Evolutionary conservation across 2,888 invertebrate genomes (phyloP).

Genomic region (Iselma pallidipennis): DNA sequence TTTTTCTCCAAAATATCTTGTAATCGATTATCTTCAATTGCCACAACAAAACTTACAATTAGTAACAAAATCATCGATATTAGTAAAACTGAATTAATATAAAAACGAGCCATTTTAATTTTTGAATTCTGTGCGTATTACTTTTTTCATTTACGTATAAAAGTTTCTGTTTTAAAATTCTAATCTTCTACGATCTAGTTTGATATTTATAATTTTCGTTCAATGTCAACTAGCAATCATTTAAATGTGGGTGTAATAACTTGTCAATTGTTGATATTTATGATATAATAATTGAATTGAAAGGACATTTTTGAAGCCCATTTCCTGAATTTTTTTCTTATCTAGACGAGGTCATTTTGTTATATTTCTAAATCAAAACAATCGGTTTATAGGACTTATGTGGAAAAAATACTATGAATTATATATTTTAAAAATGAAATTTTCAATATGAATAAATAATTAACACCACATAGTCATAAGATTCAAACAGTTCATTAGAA

Average conservation of each 20-base stretch:
- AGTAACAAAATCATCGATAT: neutral
- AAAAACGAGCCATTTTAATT: too few relatives aligned
- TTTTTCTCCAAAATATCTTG: neutral
- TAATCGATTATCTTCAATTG: neutral
- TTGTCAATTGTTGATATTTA: neutral
- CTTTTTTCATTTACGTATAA: neutral
- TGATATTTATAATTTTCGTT: neutral
- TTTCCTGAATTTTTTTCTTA: neutral
- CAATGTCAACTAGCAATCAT: neutral
- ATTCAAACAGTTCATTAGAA: too few relatives aligned
- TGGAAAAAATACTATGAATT: too few relatives aligned
- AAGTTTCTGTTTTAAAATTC: neutral
- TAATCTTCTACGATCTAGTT: neutral
- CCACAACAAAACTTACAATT: neutral
- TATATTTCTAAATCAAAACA: too few relatives aligned
- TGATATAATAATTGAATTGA: neutral
- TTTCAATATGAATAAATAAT: too few relatives aligned
- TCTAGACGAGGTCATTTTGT: neutral
- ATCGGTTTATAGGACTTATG: too few relatives aligned
- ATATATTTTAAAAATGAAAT: too few relatives aligned
- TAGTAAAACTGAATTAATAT: neutral
- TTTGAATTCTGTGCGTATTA: too few relatives aligned
- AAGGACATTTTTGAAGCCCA: neutral
- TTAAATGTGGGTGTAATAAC: neutral
- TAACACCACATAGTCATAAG: too few relatives aligned